Conservation (phyloP, 2,797 vertebrate genomes). For the Mormyrus hasselquistii region DNA sequence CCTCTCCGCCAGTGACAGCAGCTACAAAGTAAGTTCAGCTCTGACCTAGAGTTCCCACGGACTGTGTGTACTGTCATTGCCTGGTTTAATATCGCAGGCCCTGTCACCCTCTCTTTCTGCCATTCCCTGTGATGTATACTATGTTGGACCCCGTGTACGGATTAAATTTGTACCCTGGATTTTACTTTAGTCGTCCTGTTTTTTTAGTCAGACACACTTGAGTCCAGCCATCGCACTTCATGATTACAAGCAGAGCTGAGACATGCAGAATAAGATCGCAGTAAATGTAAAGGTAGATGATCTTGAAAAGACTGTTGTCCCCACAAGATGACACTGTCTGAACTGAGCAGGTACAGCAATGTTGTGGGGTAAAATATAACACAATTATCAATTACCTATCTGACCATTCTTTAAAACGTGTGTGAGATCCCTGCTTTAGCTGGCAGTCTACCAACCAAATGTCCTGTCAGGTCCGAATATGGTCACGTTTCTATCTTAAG, state of each 20-base stretch:
- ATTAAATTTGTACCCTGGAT: neutral
- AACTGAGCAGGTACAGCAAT: neutral
- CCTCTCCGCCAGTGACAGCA: neutral
- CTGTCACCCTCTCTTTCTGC: neutral
- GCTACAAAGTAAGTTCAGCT: neutral
- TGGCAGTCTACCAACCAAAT: neutral
- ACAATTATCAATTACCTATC: neutral
- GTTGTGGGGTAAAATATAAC: neutral
- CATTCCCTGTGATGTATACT: neutral
- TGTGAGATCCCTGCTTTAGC: neutral
- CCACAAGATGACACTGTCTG: neutral
- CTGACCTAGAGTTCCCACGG: neutral
- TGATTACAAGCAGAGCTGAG: neutral
- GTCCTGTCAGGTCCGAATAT: neutral
- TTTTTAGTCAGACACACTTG: neutral
- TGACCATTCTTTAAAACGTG: neutral
- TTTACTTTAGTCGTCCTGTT: neutral
- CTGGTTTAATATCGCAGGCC: neutral
- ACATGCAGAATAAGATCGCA: neutral
- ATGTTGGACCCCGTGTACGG: neutral
- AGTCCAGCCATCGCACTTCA: neutral
- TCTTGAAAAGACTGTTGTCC: neutral
- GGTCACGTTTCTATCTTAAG: neutral
- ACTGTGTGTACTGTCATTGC: neutral
- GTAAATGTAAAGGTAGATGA: neutral